Percentiles rank a stretch among this genome's conserved stretches.
Evolutionary conservation across 2,797 vertebrate genomes (phyloP).

Genomic region (Poeciliopsis presidionis): DNA sequence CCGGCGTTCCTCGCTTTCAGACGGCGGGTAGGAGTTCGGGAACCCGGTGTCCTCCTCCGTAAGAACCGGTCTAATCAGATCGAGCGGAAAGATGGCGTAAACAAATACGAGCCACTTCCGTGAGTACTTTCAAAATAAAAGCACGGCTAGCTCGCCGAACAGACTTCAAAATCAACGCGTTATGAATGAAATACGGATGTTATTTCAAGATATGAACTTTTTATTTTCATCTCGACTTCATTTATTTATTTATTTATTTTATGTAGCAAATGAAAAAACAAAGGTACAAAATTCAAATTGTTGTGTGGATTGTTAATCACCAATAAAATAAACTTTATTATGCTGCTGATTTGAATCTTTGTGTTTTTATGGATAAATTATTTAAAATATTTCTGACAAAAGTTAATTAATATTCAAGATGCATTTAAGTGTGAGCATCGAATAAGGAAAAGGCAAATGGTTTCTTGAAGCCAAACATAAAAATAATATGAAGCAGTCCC

Average conservation of each 20-base stretch:
- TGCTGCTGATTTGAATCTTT: not conserved
- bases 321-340: not conserved
- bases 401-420: not conserved
- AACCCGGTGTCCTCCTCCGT: slow-evolving; percentile 55
- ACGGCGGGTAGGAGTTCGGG: slow-evolving; percentile 19
- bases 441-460: not conserved
- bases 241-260: not conserved
- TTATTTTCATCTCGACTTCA: not conserved
- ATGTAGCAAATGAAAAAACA: not conserved
- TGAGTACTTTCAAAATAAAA: slow-evolving; percentile 44
- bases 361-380: not conserved
- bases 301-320: not conserved
- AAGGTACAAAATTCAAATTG: not conserved
- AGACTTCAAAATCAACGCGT: not conserved
- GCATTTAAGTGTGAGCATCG: not conserved
- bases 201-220: not conserved
- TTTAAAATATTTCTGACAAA: not conserved
- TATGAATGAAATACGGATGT: not conserved
- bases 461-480: not conserved
- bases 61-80: slow-evolving; percentile 69
- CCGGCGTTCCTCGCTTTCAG: slow-evolving; percentile 14
- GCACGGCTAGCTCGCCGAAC: not conserved
- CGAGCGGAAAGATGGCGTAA: slow-evolving; percentile 25
- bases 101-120: not conserved
- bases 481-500: not conserved